Evolutionary conservation across 2,113 vertebrate genomes (phyloP), one percentile per base, ranked within the genome.

Genomic region (Apaloderma vittatum): DNA sequence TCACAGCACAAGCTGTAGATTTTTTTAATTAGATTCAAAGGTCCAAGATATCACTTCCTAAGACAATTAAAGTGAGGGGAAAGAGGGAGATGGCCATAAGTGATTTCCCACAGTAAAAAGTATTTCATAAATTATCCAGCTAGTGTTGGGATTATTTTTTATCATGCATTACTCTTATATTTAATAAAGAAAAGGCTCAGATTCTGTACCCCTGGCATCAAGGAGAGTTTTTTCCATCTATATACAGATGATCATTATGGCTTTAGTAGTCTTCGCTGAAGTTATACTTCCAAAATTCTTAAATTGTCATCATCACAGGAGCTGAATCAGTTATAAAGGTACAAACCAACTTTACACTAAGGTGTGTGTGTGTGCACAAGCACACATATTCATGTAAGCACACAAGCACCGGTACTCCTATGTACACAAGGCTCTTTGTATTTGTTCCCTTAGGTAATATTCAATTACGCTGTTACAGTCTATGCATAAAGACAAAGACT

Each of bases 1-100:
- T n/a, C 4, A 8, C 8, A 49, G 21, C 6, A 40, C 18, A 70
- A 49, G n/a, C 24, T 8, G 34, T 16, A 68, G 11, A 3, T 0
- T 15, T 43, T 29, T 55, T 73, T 94, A 94, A 93, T 80, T 83
- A 74, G 67, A 76, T 94, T 61, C 72, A 80, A 48, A 70, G 59
- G 72, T 73, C 10, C 3, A 84, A 75, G 48, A 40, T 46, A 79
- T 11, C 30, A n/a, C 16, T 84, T 73, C 8, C 4, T 80, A 77
- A 77, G 21, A 91, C 54, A 59, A 76, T 11, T 48, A 15, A 65
- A 75, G 17, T 43, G 34, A 67, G 37, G 26, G 18, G 12, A 34
- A 68, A 71, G 45, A 68, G 18, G 61, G 4, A 65, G 36, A 30
- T 48, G 16, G 18, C 30, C 1, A 0, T 22, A 75, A 37, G 40